Base-by-base conservation (phyloP, 2,888 invertebrate genomes). In the Stenchaetothrips biformis region DNA sequence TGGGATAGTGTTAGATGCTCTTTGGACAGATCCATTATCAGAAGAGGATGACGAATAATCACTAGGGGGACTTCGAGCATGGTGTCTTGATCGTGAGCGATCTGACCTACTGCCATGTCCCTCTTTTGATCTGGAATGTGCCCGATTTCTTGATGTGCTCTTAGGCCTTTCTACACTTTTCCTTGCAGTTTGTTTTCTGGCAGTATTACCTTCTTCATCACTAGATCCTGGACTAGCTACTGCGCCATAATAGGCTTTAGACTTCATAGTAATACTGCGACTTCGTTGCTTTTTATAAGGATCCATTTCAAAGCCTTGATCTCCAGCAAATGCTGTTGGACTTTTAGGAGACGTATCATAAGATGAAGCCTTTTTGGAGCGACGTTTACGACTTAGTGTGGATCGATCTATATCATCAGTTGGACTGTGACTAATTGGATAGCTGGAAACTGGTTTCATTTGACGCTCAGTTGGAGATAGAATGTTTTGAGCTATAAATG, bases 51-150 rank as follows among this genome's bases (percentile, higher is more conserved):
- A 85, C 9, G 84, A 84, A 18, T 84, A 84, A 79, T 85, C 85
- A 81, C 85, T 85, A 18, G 84, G 85, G 2, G 85, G 85, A 82
- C 85, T 85, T 59, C 84, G 83, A 7, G 85, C 84, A 77, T 74
- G 67, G 25, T 74, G 67, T 74, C 67, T 21, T 74, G 67, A 74
- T 21, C 67, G 21, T 25, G 67, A 74, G 9, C 67, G 67, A 74
- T 74, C 67, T 25, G 67, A 74, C 25, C 53, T 13, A 18, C 53
- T 53, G 53, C 67, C 25, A 21, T 74, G 67, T 25, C 67, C 11
- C 7, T 74, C 67, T 74, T 21, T 74, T 7, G 67, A 74, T 74
- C 25, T 74, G 11, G 67, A 74, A 21, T 74, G 67, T 21, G 67
- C 25, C 11, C 67, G 25, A 25, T 74, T 74, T 25, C 67, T 21